phyloP scores from a whole-genome alignment of 2,797 vertebrate genomes.

The Nyctalus aviator region DNA sequence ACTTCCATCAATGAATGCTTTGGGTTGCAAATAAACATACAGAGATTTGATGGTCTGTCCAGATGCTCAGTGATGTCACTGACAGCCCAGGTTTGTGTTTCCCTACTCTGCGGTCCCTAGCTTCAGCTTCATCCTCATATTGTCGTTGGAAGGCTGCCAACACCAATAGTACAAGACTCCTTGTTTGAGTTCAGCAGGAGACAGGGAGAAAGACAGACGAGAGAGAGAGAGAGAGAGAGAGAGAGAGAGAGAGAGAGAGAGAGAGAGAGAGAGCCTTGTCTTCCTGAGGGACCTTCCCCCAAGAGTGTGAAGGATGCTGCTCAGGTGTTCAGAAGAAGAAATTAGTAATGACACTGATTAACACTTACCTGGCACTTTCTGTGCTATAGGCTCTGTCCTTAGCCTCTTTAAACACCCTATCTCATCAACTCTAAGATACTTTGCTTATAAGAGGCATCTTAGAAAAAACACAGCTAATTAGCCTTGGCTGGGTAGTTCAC shows the following conservation, averaged over 20 bases:
- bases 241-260: no score
- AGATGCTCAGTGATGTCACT: not conserved
- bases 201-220: not conserved
- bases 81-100: not conserved
- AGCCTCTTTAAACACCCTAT: not conserved
- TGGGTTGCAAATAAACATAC: not conserved
- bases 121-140: not conserved
- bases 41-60: not conserved
- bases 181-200: not conserved
- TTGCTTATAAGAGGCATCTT: not conserved
- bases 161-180: not conserved
- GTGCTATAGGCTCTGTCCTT: not conserved
- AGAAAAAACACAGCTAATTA: not conserved
- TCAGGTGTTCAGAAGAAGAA: no score
- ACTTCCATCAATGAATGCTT: not conserved
- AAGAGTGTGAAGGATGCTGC: no score
- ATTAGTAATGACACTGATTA: not conserved
- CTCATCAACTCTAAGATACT: not conserved
- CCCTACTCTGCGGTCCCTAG: not conserved
- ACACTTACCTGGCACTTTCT: not conserved
- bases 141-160: not conserved
- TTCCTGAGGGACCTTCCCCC: not conserved
- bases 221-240: no score
- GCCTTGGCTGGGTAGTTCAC: no score
- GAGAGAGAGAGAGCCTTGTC: not conserved